Evolutionary conservation across 2,888 invertebrate species (phyloP).

Genomic region (Thecocarcelia acutangulata): DNA sequence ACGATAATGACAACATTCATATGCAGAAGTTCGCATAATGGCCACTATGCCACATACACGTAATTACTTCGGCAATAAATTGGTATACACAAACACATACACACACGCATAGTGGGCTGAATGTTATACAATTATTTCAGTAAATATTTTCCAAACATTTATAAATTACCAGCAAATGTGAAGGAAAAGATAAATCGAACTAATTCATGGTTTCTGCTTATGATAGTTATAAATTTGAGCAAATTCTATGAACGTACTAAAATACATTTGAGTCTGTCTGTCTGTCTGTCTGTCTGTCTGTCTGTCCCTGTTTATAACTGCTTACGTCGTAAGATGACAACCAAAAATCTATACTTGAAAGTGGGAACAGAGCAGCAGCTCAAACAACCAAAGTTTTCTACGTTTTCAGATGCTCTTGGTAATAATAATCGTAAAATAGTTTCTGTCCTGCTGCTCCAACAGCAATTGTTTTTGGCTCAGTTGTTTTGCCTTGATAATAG

Average conservation of each 20-base stretch:
- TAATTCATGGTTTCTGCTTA: slow-evolving; percentile 59
- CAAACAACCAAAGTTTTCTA: slow-evolving; percentile 1
- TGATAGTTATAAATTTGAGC: slow-evolving; percentile 56
- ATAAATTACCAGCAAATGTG: slow-evolving; percentile 52
- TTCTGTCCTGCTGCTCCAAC: slow-evolving; percentile 27
- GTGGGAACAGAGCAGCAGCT: neutral
- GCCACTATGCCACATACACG: neutral
- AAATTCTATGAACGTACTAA: slow-evolving; percentile 1
- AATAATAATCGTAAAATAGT: slow-evolving; percentile 24
- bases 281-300: neutral
- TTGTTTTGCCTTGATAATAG: slow-evolving; percentile 54
- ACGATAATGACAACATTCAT: slow-evolving; percentile 52
- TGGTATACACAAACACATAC: slow-evolving; percentile 13
- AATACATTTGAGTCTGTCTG: neutral
- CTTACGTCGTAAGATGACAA: slow-evolving; percentile 30
- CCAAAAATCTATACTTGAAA: slow-evolving; percentile 37
- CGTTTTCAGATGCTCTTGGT: neutral
- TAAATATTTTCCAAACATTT: slow-evolving; percentile 30
- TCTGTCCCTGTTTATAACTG: slow-evolving; percentile 1
- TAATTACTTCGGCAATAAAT: slow-evolving; percentile 52
- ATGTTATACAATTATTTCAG: slow-evolving; percentile 17
- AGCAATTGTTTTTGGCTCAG: slow-evolving; percentile 54
- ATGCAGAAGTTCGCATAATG: slow-evolving; percentile 44
- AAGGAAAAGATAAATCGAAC: slow-evolving; percentile 60
- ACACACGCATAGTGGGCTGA: neutral